Evolutionary conservation across 2,888 invertebrate species (phyloP).

Genomic region (Drosophila emarginata): DNA sequence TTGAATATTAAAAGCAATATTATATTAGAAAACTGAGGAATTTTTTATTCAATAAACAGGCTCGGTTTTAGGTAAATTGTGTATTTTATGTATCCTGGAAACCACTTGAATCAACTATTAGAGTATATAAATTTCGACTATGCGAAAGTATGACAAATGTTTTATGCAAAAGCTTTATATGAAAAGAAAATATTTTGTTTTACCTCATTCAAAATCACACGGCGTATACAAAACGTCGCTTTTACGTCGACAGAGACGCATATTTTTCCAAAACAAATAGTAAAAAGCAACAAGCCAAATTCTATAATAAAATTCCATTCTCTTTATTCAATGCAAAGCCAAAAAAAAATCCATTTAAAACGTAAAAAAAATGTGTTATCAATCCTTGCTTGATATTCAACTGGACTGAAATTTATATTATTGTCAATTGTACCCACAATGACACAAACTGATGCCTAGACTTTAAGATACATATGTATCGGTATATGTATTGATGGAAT

Average conservation of each 20-base stretch:
- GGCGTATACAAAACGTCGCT: not conserved
- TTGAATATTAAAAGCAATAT: too few relatives aligned
- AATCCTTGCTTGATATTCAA: not conserved
- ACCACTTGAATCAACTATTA: not conserved
- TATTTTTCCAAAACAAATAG: constrained; percentile 12
- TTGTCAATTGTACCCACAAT: constrained; percentile 3
- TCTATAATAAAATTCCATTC: not conserved
- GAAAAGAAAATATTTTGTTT: not conserved
- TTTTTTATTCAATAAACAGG: too few relatives aligned
- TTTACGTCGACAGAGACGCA: not conserved
- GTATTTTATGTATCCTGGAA: too few relatives aligned
- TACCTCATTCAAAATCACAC: not conserved
- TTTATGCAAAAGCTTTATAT: not conserved
- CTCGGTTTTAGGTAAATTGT: too few relatives aligned
- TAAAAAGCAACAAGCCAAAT: not conserved
- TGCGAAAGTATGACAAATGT: not conserved
- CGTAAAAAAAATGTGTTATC: not conserved
- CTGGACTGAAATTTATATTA: not conserved
- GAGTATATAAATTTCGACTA: not conserved
- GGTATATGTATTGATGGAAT: not conserved
- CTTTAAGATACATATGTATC: not conserved
- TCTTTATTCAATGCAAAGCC: not conserved
- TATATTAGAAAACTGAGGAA: too few relatives aligned
- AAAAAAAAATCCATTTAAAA: constrained; percentile 2
- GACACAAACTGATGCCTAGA: not conserved